Percentiles rank a stretch among this genome's conserved stretches.
These are phyloP conservation scores for Solea senegalensis DNA, from an alignment of 2,113 vertebrate species.

Conservation along the genomic window DNA sequence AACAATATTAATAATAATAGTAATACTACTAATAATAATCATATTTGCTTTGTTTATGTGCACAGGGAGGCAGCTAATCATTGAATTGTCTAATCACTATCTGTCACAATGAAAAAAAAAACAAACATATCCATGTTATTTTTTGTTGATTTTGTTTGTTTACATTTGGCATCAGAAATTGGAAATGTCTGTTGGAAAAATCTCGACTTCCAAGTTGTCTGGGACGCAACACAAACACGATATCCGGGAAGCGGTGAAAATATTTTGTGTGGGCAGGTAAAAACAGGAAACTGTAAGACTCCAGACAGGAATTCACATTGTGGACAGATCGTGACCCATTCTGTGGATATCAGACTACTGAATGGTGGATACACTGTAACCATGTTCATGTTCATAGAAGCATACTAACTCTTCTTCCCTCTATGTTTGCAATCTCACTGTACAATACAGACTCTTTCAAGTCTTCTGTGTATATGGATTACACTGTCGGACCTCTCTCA, in stretches of 20 bases:
- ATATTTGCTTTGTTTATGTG: neutral
- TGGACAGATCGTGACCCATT: neutral
- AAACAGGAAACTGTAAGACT: neutral
- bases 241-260: neutral
- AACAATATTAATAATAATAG: too few relatives aligned
- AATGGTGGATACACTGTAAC: neutral
- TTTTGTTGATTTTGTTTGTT: too few relatives aligned
- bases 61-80: neutral
- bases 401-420: constrained; percentile 28
- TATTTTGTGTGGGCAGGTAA: neutral
- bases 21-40: neutral
- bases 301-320: neutral
- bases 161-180: neutral
- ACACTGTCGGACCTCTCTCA: constrained; percentile 26
- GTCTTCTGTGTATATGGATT: constrained; percentile 24
- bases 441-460: constrained; percentile 18
- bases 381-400: constrained; percentile 36
- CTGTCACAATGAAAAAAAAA: too few relatives aligned
- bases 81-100: neutral
- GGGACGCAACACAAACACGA: neutral
- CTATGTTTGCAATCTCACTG: constrained; percentile 28
- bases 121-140: too few relatives aligned
- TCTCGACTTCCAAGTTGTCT: neutral
- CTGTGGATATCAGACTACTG: neutral
- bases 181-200: neutral